These are phyloP conservation scores for Stenodema calcarata DNA, from an alignment of 2,888 invertebrate genomes.

Conservation along the genomic window DNA sequence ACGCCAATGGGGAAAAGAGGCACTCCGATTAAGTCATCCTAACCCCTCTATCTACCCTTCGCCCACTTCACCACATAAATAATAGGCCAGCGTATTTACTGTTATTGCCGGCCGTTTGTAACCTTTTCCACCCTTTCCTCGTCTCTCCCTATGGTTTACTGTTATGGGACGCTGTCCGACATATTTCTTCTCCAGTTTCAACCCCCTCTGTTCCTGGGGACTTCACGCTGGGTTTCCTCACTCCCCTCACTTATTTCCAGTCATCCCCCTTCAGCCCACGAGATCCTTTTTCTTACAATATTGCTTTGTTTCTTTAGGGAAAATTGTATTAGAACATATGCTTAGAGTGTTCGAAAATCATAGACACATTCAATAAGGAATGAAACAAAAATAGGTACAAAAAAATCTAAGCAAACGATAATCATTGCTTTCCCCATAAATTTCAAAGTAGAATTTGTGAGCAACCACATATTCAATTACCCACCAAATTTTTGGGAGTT, in stretches of 20 bases:
- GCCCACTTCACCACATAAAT: constrained; percentile 34
- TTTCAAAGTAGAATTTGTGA: too few species aligned
- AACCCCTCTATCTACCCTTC: neutral
- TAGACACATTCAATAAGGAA: neutral
- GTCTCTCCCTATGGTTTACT: constrained; percentile 40
- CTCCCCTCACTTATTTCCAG: neutral
- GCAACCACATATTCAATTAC: too few species aligned
- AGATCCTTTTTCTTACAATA: constrained; percentile 17
- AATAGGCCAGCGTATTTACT: constrained; percentile 49
- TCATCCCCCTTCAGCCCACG: neutral
- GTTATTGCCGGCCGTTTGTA: constrained; percentile 50
- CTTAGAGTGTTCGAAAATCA: neutral
- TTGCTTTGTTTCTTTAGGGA: constrained; percentile 37
- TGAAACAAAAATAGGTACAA: too few species aligned
- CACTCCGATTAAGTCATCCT: constrained; percentile 46
- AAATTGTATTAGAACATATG: constrained; percentile 44
- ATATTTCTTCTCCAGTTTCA: constrained; percentile 44
- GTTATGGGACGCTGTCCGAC: constrained; percentile 48
- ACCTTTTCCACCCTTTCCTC: constrained; percentile 18
- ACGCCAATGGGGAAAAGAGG: constrained; percentile 20
- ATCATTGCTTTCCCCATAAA: too few species aligned
- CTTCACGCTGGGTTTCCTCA: constrained; percentile 35
- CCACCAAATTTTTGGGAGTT: too few species aligned
- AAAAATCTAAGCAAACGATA: too few species aligned
- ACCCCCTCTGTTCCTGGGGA: constrained; percentile 35